Base-by-base conservation (phyloP, 2,888 invertebrate genomes). In the Cepaea hortensis region DNA sequence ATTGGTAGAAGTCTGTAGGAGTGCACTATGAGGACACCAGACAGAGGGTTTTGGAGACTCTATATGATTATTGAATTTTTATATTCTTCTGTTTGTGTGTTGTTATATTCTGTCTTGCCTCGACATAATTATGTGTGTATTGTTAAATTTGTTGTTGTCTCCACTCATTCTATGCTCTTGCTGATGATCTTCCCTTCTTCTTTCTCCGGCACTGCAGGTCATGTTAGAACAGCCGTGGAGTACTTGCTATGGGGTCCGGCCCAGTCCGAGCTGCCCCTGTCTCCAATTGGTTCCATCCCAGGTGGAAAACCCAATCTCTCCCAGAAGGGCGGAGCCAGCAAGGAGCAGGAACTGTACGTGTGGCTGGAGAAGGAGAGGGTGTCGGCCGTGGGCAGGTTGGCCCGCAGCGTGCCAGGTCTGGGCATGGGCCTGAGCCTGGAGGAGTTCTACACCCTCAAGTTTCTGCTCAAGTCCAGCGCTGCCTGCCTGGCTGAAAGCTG, bases 361-460 rank as follows among this genome's bases (percentile, higher is more conserved):
- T 93, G 93, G 93, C 86, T 93, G 72, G 93, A 93, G 87, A 89
- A 90, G 18, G 91, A 93, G 87, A 73, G 92, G n/a, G 90, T 92
- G 11, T 80, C 87, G 11, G 81, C 91, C 35, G 91, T 92, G 48
- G 91, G 91, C 23, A 88, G 89, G 50, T 91, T 92, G 79, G 92
- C 93, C 11, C 90, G 90, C 65, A 88, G 88, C 61, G 88, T 89
- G 62, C 87, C 88, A 11, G 91, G 90, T 15, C 84, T 89, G 35
- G 77, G 65, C 3, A 70, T 48, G 13, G 90, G 90, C 20, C 90
- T 91, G 55, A 90, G 89, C 9, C 88, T 92, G 46, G 90, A 90
- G 55, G 92, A 93, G 81, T 92, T 91, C 83, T 93, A 92, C 87
- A 90, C 91, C n/a, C 90, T 93, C 90, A 92, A 92, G 83, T 93